Conservation (phyloP, 2,113 vertebrate species). For the Phaethon lepturus region DNA sequence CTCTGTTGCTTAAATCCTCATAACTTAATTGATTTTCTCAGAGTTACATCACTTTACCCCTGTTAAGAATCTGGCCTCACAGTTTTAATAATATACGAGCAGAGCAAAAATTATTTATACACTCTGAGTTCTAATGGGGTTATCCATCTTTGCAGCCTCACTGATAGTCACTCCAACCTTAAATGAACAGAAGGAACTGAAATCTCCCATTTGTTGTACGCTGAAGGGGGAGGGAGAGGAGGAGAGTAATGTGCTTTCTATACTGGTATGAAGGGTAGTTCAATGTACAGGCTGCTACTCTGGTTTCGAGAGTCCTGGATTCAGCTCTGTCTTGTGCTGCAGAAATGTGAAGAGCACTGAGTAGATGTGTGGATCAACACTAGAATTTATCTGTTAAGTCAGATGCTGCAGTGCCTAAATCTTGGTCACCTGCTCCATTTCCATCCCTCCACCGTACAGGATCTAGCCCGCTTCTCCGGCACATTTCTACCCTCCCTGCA, state of each 20-base stretch:
- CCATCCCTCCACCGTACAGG: accelerated
- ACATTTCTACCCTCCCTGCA: no score
- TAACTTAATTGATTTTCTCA: not conserved
- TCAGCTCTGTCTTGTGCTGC: not conserved
- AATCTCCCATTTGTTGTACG: not conserved
- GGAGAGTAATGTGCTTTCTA: not conserved
- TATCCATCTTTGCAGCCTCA: not conserved
- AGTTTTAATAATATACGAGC: not conserved
- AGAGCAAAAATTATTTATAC: not conserved
- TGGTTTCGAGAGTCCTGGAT: not conserved
- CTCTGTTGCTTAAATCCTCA: not conserved
- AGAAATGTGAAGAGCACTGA: not conserved
- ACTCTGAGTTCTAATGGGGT: not conserved
- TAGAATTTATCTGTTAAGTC: not conserved
- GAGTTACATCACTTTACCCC: not conserved
- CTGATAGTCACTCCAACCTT: not conserved
- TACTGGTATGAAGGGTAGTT: not conserved
- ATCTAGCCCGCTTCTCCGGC: not conserved
- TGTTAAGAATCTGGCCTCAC: not conserved
- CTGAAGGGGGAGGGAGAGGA: not conserved
- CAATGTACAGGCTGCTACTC: not conserved
- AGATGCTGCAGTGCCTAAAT: not conserved
- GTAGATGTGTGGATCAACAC: not conserved
- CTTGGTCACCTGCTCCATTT: not conserved
- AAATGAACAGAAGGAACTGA: not conserved